These are phyloP conservation scores for Spondyliosoma cantharus DNA, from an alignment of 2,797 vertebrate genomes.

Conservation along the genomic window DNA sequence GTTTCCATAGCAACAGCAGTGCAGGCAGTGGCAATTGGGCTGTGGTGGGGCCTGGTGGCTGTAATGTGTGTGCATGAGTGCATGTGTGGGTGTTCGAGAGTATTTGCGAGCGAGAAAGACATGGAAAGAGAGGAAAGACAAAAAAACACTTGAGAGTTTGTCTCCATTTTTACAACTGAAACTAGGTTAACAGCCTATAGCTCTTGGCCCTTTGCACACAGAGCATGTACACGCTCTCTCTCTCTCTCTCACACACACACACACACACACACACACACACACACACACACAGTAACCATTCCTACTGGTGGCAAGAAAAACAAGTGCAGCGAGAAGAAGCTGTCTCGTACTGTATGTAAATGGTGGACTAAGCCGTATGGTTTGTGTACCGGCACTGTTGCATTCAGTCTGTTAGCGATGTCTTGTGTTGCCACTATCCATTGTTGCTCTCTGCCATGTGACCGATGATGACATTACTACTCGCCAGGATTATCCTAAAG, in stretches of 20 bases:
- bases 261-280: background rate
- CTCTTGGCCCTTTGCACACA: background rate
- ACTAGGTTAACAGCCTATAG: slow-evolving; percentile 30
- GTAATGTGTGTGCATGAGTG: slow-evolving; percentile 41
- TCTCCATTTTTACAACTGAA: slow-evolving; percentile 28
- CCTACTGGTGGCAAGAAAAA: background rate
- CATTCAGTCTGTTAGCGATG: background rate
- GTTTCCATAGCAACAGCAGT: slow-evolving; percentile 82
- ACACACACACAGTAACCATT: background rate
- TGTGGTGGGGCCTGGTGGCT: slow-evolving; percentile 60
- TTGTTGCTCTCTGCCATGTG: slow-evolving; percentile 33
- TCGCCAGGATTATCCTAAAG: slow-evolving; percentile 60
- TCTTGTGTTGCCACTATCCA: slow-evolving; percentile 2
- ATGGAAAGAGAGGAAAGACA: background rate
- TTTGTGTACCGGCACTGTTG: background rate
- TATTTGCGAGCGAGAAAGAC: slow-evolving; percentile 8
- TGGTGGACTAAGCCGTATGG: background rate
- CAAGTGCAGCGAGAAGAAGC: background rate
- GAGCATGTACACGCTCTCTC: background rate
- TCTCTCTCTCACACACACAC: too few species aligned
- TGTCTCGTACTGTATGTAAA: background rate
- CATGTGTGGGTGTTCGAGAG: slow-evolving; percentile 51
- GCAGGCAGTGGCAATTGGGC: slow-evolving; percentile 68
- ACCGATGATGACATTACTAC: slow-evolving; percentile 43
- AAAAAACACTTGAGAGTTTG: slow-evolving; percentile 31